A percentile compares a stretch with the other conserved stretches of the same genome.
Evolutionary conservation across 2,797 vertebrate genomes (phyloP).

Genomic region (Chelidonichthys spinosus): DNA sequence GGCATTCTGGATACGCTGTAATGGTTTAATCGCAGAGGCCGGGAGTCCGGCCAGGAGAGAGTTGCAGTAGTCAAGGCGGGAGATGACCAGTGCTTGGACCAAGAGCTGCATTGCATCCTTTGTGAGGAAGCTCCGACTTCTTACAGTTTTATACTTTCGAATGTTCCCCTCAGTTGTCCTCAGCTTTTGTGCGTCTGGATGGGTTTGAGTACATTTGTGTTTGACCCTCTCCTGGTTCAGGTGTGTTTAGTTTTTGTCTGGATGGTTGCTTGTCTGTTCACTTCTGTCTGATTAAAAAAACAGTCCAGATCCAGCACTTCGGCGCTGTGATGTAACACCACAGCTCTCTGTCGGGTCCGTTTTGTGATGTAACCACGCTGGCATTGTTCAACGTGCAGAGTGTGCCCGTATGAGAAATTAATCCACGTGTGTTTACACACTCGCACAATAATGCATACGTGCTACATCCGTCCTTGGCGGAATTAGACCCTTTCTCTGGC

Average conservation of each 20-base stretch:
- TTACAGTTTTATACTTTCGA: too few species aligned
- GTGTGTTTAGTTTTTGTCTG: slow-evolving; percentile 24
- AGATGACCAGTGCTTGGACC: too few species aligned
- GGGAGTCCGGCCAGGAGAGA: too few species aligned
- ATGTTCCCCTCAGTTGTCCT: not conserved
- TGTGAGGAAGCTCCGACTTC: too few species aligned
- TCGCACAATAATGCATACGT: slow-evolving; percentile 6
- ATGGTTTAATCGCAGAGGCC: too few species aligned
- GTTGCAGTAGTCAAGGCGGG: too few species aligned
- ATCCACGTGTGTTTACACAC: slow-evolving; percentile 8
- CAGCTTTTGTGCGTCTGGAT: not conserved
- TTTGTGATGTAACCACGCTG: slow-evolving; percentile 47
- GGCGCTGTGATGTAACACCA: slow-evolving; percentile 46
- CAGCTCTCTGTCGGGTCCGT: slow-evolving; percentile 37
- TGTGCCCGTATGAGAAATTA: slow-evolving; percentile 12
- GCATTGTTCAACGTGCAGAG: slow-evolving; percentile 31
- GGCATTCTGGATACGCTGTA: too few species aligned
- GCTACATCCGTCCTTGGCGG: slow-evolving; percentile 1
- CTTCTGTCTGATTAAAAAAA: slow-evolving; percentile 1
- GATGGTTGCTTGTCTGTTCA: slow-evolving; percentile 7
- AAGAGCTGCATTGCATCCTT: too few species aligned
- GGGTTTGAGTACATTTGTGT: not conserved
- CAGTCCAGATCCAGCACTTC: slow-evolving; percentile 18
- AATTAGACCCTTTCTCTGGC: slow-evolving; percentile 36
- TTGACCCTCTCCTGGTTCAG: slow-evolving; percentile 15